Evolutionary conservation across 2,797 vertebrate genomes (phyloP).

Genomic region (Poecilia wingei): DNA sequence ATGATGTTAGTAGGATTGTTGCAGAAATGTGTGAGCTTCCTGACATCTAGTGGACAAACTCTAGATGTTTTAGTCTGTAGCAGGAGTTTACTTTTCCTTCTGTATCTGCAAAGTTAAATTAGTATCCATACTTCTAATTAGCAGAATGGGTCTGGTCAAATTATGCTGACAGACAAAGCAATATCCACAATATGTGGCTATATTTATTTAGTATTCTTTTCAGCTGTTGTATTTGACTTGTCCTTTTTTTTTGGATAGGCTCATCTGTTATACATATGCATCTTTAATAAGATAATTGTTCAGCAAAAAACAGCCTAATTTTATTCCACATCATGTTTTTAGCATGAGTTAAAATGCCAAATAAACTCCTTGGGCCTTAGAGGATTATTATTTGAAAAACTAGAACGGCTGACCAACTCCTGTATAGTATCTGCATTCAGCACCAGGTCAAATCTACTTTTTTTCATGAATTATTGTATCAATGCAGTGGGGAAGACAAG

Average conservation of each 20-base stretch:
- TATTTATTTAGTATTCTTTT: neutral
- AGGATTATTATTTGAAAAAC: neutral
- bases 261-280: neutral
- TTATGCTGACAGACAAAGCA: no score
- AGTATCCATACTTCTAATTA: no score
- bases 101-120: neutral
- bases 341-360: no score
- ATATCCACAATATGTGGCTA: neutral
- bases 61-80: constrained; percentile 2
- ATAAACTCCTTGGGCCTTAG: no score
- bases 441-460: neutral
- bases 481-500: neutral
- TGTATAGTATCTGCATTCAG: neutral
- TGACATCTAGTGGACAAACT: constrained; percentile 75
- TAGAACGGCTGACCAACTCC: neutral
- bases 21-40: constrained; percentile 42
- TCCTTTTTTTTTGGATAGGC: neutral
- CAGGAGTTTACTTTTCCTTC: neutral
- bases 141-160: neutral
- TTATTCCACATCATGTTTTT: no score
- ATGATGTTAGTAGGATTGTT: neutral
- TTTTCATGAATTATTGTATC: neutral
- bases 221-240: neutral
- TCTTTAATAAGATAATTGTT: neutral
- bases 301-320: neutral